Base-by-base conservation (phyloP, 1,140 invertebrate species). In the Euschistus heros region DNA sequence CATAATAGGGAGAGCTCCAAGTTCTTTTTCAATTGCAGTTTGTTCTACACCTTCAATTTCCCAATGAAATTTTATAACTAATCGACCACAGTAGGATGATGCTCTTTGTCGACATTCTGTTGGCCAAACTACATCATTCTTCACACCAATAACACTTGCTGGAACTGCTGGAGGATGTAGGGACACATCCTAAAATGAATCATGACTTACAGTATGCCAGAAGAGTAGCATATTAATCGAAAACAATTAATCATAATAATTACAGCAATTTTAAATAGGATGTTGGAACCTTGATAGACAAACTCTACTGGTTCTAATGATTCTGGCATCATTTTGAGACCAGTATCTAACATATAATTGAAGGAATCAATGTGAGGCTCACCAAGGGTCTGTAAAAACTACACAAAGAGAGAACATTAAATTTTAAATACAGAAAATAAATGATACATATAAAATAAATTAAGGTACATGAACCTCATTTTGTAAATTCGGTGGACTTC, bases 1-100 rank as follows among this genome's bases (percentile, higher is more conserved):
- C 93, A 97, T 96, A 27, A 97, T 86, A 2, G 94, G 94, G 37
- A 97, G 77, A 68, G 86, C 81, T 24, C 92, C 94, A 30, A 94
- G 72, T 69, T 85, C 80, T 72, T 83, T 84, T 69, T 86, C 82
- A 60, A 91, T 76, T n/a, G 78, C 61, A 66, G 81, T 77, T 73
- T 86, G 82, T 3, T 75, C 69, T 68, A 77, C 74, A 4, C 80
- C 85, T 78, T 92, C 84, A 6, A 90, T 72, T 62, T 76, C 79
- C 82, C 89, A 91, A 0, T 74, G 78, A 7, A 95, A 69, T 67
- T 80, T 79, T 0, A 85, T 78, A 50, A 78, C 78, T 63, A 94
- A 80, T 70, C 82, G 81, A 1, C 89, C 92, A 71, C 83, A 86
- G 70, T 97, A 97, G 10, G 90, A 88, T 10, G 76, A 74, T 24